Base-by-base conservation (phyloP, 2,797 vertebrate genomes). In the Manis pentadactyla region DNA sequence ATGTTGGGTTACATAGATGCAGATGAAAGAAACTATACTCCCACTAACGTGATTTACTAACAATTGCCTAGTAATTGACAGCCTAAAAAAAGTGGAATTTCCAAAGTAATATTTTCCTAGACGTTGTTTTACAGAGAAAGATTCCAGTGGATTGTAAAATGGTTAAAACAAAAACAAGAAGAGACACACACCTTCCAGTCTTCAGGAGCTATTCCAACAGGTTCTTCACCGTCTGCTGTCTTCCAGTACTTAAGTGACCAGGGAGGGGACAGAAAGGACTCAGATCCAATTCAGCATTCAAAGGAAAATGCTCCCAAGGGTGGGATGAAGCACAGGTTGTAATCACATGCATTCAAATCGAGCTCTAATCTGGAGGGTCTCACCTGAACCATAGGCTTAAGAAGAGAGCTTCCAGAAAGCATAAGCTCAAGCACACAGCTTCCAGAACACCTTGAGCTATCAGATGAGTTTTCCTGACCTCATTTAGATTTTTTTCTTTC, bases 231-330 rank as follows among this genome's bases (percentile, higher is more conserved):
- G 4, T 55, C 55, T 42, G 14, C 69, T 85, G 37, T 49, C 15
- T 92, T 87, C 66, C 68, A 42, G 8, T 13, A n/a, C 23, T 42
- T 84, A 29, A 74, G 46, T 81, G 55, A 19, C 68, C 66, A 19
- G 25, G 53, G 61, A 13, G 34, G 77, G 71, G 61, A 27, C 46
- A 25, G 94, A 93, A 82, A 27, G 0, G 27, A 61, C 11, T 1
- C 93, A 92, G 85, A 87, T 0, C 63, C 19, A 87, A 71, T 19
- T 29, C 6, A 18, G 61, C 23, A 77, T 18, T 18, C 42, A 51
- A 31, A 74, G 9, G 71, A 95, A 97, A 46, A 84, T n/a, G 14
- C 19, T 90, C 37, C 64, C 61, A 74, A 55, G 4, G 3, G 64
- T 51, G 8, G n/a, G 23, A 69, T 59, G 7, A 73, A 90, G 93